These are phyloP conservation scores for Nasonovia ribisnigri DNA, from an alignment of 2,888 invertebrate species.

Conservation along the genomic window DNA sequence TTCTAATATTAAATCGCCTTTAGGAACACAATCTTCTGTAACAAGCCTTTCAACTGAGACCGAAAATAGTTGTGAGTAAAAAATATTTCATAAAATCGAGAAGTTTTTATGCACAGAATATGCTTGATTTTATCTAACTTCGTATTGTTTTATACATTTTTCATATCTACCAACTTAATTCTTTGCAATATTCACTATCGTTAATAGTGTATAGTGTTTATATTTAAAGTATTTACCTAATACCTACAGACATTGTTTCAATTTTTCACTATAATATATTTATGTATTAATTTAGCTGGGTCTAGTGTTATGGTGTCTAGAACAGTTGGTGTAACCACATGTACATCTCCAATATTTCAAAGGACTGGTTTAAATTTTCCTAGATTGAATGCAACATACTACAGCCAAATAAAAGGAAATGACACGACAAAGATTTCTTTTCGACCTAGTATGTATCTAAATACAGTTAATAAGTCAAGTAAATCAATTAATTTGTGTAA, in stretches of 20 bases:
- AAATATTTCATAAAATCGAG: neutral
- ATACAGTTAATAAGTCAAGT: neutral
- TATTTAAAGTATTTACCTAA: neutral
- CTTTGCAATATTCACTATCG: neutral
- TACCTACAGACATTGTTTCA: neutral
- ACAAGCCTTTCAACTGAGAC: neutral
- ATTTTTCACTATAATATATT: neutral
- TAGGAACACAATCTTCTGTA: constrained; percentile 12
- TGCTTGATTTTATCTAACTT: neutral
- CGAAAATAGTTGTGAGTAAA: constrained; percentile 35
- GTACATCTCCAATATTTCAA: constrained; percentile 40
- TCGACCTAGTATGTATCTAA: constrained; percentile 30
- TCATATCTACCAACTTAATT: neutral
- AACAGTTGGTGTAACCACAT: neutral
- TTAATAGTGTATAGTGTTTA: neutral
- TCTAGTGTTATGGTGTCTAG: neutral
- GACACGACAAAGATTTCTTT: constrained; percentile 4
- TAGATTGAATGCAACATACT: constrained; percentile 32
- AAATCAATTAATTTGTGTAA: neutral
- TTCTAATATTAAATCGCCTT: neutral
- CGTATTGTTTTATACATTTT: neutral
- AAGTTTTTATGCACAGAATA: neutral
- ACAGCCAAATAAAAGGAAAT: constrained; percentile 18
- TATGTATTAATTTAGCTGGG: constrained; percentile 5
- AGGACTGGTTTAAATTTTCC: neutral